Base-by-base conservation (phyloP, 2,888 invertebrate species). In the Drosophila meridiana region DNA sequence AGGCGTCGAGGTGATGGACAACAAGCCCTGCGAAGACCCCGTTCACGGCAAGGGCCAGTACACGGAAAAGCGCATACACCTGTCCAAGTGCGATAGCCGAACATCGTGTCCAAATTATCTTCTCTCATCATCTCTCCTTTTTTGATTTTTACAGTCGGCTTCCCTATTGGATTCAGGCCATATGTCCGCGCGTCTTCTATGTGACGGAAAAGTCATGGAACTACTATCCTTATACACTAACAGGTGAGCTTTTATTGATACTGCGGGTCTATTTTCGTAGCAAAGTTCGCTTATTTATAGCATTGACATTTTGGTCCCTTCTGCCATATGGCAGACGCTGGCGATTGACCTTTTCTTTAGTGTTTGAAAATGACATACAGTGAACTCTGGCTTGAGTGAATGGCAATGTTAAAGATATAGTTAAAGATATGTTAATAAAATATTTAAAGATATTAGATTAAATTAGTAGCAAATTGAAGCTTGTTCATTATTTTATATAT, bases 181-280 rank as follows among this genome's bases (percentile, higher is more conserved):
- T 98, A 83, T 95, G 97, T 90, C 98, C 98, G 78, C 96, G 96
- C 93, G 96, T 98, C 92, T 98, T 98, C 94, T 98, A 98, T 93
- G 95, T 98, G 26, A 98, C 96, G 68, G 98, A 98, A 93, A 98
- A 98, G 92, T 97, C 98, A 14, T 98, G 98, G 98, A 98, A 98
- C 93, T 98, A 97, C 93, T 98, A 97, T 94, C 98, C 98, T 13
- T 97, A 95, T 88, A 98, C 98, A 28, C 95, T 97, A 61, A 98
- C 97, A 93, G 96, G 96, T 96, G 94, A 94, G 79, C 88, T 7
- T 28, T 8, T 9, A 13, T 7, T 20, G 20, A 38, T 47, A 20
- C 5, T 28, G 43, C 2, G 26, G 2, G 3, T 9, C 11, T 42
- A 43, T 30, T 8, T 28, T 4, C 20, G 9, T 13, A 30, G 26